phyloP scores from a whole-genome alignment of 2,888 invertebrate genomes.

The Ennomos quercinarius region DNA sequence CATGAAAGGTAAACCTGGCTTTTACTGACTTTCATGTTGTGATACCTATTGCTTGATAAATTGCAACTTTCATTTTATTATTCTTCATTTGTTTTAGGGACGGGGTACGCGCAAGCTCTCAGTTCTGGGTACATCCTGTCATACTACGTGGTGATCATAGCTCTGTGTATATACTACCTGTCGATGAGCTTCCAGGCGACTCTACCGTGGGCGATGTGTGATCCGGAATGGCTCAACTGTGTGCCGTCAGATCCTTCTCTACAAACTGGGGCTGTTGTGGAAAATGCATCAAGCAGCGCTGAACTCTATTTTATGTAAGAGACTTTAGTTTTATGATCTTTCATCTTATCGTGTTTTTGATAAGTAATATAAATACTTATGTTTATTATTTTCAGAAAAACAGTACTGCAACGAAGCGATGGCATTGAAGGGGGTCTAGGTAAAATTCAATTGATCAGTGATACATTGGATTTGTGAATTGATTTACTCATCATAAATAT shows the following conservation, averaged over 20 bases:
- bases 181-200: constrained; percentile 88
- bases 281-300: constrained; percentile 79
- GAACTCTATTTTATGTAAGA: constrained; percentile 86
- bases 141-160: constrained; percentile 92
- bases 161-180: constrained; percentile 90
- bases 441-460: constrained; percentile 42
- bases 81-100: too few species aligned
- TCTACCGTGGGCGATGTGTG: constrained; percentile 90
- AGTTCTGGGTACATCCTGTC: constrained; percentile 88
- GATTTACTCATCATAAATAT: too few species aligned
- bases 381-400: constrained; percentile 56
- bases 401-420: constrained; percentile 69
- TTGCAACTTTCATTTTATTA: too few species aligned
- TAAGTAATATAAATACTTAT: neutral
- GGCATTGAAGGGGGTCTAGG: constrained; percentile 75
- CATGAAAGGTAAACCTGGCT: constrained; percentile 87
- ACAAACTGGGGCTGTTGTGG: constrained; percentile 38
- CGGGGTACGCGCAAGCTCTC: constrained; percentile 72
- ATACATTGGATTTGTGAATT: neutral
- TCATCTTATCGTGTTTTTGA: constrained; percentile 3
- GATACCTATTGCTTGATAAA: too few species aligned
- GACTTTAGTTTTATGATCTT: neutral
- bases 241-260: constrained; percentile 66
- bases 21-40: too few species aligned
- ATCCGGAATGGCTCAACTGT: constrained; percentile 82